Evolutionary conservation across 1,140 invertebrate species (phyloP), one percentile per base, ranked within the genome.

Genomic region (Paraescarpia echinospica): DNA sequence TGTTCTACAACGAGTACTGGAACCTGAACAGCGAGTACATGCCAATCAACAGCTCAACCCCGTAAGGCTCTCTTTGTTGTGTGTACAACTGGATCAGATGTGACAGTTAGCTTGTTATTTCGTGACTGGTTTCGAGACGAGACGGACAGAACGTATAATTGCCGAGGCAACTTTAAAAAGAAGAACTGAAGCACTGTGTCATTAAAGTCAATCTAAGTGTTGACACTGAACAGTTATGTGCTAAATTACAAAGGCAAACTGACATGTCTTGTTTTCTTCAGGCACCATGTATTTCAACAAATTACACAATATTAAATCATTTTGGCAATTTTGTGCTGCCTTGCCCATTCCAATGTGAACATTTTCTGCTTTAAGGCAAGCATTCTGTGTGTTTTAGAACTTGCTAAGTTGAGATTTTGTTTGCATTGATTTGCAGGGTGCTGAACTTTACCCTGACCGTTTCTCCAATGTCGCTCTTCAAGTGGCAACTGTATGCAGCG

Each of bases 1-100:
- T 99, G n/a, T 99, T 98, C 95, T 97, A 98, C 34, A 99, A 99
- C 97, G 98, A 99, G 94, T 99, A 99, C 96, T 99, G 99, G 99
- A 99, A 99, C 96, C 97, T 99, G 96, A 97, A 98, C 95, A 97
- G 98, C 93, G 99, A 99, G 94, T 99, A 99, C 96, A 97, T 97
- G 93, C 98, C 99, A 1, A 97, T 99, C 89, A 99, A 99, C 96
- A 96, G 98, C 89, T 98, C 98, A 18, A 96, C 97, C 31, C 97
- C 97, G 94, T 97, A 97, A 95, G 96, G 95, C 33, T 35, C 34
- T 92, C 33, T 91, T 34, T 4, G 4, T 90, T 18, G n/a, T 90
- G 59, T 12, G 4, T 77, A 77, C 59, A 12, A 27, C 59, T 27
- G 59, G 59, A 27, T 77, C 27, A 77, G 8, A 27, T 2, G 27